A percentile compares a stretch with the other conserved stretches of the same genome.
These are phyloP conservation scores for Batillaria attramentaria DNA, from an alignment of 1,140 invertebrate genomes.

Conservation along the genomic window DNA sequence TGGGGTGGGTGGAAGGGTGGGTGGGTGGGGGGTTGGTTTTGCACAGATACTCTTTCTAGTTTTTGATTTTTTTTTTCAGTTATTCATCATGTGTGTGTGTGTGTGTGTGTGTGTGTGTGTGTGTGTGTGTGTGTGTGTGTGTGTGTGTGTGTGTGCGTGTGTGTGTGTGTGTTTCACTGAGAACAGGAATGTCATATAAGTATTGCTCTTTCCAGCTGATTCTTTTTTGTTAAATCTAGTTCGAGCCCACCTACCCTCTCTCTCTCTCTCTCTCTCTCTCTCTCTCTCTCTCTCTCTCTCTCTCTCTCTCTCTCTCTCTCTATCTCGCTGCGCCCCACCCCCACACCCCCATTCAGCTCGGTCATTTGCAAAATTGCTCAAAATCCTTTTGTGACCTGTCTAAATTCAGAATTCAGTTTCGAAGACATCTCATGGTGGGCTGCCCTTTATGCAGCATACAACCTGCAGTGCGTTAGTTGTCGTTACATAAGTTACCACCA, in stretches of 20 bases:
- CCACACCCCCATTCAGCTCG: constrained; percentile 2
- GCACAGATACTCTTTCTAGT: no score
- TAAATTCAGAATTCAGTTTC: no score
- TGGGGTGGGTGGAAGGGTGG: no score
- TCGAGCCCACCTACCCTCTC: neutral
- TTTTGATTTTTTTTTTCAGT: no score
- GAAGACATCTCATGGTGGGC: no score
- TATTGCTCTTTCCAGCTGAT: neutral
- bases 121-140: constrained; percentile 10
- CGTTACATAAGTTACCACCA: no score
- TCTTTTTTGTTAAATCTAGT: neutral
- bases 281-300: constrained; percentile 23
- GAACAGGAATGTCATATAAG: no score
- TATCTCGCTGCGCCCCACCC: neutral
- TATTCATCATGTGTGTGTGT: neutral
- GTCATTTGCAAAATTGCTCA: no score
- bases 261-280: constrained; percentile 34
- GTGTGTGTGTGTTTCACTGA: neutral
- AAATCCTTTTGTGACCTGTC: no score
- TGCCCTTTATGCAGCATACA: no score
- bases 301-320: constrained; percentile 30
- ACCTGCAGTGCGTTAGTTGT: no score
- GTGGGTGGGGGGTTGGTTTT: no score
- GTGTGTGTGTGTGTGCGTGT: neutral
- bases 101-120: neutral